Base-by-base conservation (phyloP, 2,113 vertebrate species). In the Camelus bactrianus region DNA sequence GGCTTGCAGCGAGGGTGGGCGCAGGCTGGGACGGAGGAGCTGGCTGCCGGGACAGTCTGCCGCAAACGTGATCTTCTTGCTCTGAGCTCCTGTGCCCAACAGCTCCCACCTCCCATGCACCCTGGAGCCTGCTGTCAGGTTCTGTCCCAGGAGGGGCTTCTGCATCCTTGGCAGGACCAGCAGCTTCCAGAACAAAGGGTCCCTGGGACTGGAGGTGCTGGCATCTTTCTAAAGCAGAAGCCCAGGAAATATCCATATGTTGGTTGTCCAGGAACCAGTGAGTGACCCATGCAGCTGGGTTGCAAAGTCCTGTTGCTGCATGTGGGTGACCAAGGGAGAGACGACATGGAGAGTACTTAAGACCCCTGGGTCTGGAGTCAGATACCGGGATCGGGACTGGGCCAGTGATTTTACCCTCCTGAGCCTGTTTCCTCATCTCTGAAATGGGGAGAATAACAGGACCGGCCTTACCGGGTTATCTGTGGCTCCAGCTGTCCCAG, bases 1-100 rank as follows among this genome's bases (percentile, higher is more conserved):
- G 88, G 69, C 79, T 92, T 94, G 72, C 92, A 92, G 91, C 1
- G 19, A 82, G 91, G 92, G 83, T 16, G 86, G 77, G 85, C 56
- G 24, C 84, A 83, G 92, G 76, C 65, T 54, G 64, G 52, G 80
- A 52, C 0, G 10, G 92, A n/a, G 87, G 94, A 70, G 90, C 19
- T 52, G 86, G 56, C 96, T 79, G 90, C 52, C 12, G 19, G 79
- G 65, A 88, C 69, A 0, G 80, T 80, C 89, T 91, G 92, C 69
- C 12, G n/a, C 12, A 46, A 65, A 62, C 5, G 9, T 83, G 92
- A 80, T 83, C 95, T 54, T 83, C 65, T 73, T 35, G 82, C 62
- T 65, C 91, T 30, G 42, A 52, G n/a, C 56, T 60, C 60, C 56
- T 19, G 52, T 13, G 86, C 15, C 81, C 15, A 38, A 19, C 20